These are phyloP conservation scores for Orthosia gracilis DNA, from an alignment of 2,888 invertebrate genomes.

Conservation along the genomic window DNA sequence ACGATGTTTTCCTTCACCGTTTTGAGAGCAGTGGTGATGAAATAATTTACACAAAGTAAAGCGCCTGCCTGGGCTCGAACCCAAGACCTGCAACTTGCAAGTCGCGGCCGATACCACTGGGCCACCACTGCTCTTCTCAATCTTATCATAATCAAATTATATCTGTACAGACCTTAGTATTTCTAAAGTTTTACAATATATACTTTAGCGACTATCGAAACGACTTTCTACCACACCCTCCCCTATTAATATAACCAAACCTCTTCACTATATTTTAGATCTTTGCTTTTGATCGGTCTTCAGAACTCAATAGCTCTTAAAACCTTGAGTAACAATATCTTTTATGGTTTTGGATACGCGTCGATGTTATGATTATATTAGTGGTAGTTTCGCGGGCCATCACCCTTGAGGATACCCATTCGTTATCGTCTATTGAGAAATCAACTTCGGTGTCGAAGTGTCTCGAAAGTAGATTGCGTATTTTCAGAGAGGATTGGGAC, in stretches of 20 bases:
- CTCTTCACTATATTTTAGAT: conserved; percentile 27
- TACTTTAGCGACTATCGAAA: not conserved
- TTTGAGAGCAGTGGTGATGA: too few species aligned
- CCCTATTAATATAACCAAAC: conserved; percentile 15
- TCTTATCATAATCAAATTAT: too few species aligned
- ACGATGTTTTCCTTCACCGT: too few species aligned
- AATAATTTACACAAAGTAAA: too few species aligned
- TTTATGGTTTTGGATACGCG: conserved; percentile 52
- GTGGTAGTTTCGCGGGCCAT: conserved; percentile 46
- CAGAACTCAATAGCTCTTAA: conserved; percentile 27
- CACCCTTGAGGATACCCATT: conserved; percentile 21
- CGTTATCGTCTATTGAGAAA: conserved; percentile 52
- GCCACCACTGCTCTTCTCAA: too few species aligned
- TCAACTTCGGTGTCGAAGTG: conserved; percentile 32
- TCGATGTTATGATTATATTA: conserved; percentile 54
- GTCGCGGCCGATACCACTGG: too few species aligned
- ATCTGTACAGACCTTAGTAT: too few species aligned
- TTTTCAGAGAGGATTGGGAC: conserved; percentile 16
- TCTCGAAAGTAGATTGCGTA: conserved; percentile 34
- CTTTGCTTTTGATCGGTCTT: conserved; percentile 27
- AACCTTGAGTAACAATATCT: conserved; percentile 46
- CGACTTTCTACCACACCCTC: not conserved
- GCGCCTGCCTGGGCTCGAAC: too few species aligned
- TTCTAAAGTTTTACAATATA: not conserved
- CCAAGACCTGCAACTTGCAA: too few species aligned